A percentile compares a stretch with the other conserved stretches of the same genome.
These are phyloP conservation scores for Zygogramma bicolorata DNA, from an alignment of 2,888 invertebrate genomes.

Conservation along the genomic window DNA sequence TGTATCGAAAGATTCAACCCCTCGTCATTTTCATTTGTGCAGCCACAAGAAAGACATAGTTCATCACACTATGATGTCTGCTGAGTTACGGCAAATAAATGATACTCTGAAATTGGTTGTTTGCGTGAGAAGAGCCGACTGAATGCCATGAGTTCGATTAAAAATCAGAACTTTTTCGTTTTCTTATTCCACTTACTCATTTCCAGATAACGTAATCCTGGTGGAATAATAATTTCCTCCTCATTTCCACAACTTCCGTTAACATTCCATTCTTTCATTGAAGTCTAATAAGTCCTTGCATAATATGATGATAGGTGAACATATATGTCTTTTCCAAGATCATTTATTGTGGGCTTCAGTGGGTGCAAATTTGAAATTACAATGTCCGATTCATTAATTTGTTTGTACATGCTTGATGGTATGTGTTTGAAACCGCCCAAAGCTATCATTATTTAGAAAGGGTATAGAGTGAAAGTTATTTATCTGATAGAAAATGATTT, in stretches of 20 bases:
- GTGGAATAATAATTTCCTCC: not conserved
- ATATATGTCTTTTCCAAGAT: not conserved
- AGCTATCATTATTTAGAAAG: slow-evolving; percentile 40
- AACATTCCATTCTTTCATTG: not conserved
- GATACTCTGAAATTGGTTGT: too few relatives aligned
- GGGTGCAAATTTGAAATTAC: not conserved
- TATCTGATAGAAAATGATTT: slow-evolving; percentile 24
- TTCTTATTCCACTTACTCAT: not conserved
- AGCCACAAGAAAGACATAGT: too few relatives aligned
- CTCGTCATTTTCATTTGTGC: too few relatives aligned
- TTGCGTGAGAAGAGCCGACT: not conserved
- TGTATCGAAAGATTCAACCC: too few relatives aligned
- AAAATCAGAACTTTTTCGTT: not conserved
- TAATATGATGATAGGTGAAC: not conserved
- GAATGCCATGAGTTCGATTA: not conserved
- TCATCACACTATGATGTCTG: too few relatives aligned
- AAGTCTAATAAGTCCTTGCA: not conserved
- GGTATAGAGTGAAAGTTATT: slow-evolving; percentile 41
- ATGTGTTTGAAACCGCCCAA: slow-evolving; percentile 26
- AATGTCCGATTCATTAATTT: not conserved
- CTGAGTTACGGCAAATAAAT: too few relatives aligned
- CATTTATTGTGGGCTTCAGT: not conserved
- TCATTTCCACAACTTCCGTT: slow-evolving; percentile 1
- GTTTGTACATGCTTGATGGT: slow-evolving; percentile 6
- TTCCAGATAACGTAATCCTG: not conserved